Evolutionary conservation across 2,113 vertebrate species (phyloP), one percentile per base, ranked within the genome.

Genomic region (Casuarius casuarius): DNA sequence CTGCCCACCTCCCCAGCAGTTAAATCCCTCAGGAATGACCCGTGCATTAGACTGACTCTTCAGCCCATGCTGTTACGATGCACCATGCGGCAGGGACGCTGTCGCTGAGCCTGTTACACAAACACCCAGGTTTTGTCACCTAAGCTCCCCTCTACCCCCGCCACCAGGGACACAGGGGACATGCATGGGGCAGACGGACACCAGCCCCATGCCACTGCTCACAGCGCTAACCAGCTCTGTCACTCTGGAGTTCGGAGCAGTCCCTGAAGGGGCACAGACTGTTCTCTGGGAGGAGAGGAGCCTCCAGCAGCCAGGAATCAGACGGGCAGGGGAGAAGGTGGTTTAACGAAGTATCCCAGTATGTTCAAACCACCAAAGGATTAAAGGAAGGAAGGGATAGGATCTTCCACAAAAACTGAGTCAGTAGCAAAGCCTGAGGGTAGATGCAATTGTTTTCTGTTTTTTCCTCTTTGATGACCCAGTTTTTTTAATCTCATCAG

Each of bases 381-480:
- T 92, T 94, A 93, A 94, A 79, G 89, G 13, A 5, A 68, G 61
- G 75, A 80, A 93, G 48, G 78, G 56, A 74, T 38, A 79, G 84
- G 76, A 89, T 73, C 26, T 68, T 79, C 75, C 58, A 71, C 4
- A 5, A 94, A 71, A 78, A 44, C 21, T 46, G 83, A 84, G 48
- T 92, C 82, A 42, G 76, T 86, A 97, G 62, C 20, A 46, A 92
- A 95, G 81, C 84, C 76, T 4, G 6, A 92, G 89, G 84, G 92
- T 52, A 92, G 91, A 96, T 67, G 56, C 58, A 90, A 70, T 87
- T 96, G 92, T 93, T 97, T 97, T 93, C 54, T 87, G 46, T 58
- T 52, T 87, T 92, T 68, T 68, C 86, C 42, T 68, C 95, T 97
- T 96, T 96, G 94, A 79, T 96, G 97, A 94, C 86, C 84, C 87